Evolutionary conservation across 2,888 invertebrate genomes (phyloP), one percentile per base, ranked within the genome.

Genomic region (Matsumyia berberina): DNA sequence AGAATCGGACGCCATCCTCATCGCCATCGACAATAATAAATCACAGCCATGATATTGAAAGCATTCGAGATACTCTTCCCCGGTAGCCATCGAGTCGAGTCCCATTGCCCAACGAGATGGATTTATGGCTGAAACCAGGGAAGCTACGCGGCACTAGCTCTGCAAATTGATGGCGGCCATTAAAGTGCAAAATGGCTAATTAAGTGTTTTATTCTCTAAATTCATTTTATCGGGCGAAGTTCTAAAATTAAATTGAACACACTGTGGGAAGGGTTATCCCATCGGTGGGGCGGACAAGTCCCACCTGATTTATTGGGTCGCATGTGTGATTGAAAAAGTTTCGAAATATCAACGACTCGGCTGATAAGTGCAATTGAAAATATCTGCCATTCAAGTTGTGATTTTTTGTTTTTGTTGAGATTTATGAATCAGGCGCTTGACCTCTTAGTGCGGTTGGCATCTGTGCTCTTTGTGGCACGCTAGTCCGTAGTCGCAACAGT

Each of bases 121-220:
- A 9, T 29, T 31, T 62, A 35, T 70, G 55, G 58, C 53, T 11
- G 35, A 44, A 66, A 12, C 39, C 29, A 12, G 11, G 42, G 9
- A 5, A 8, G 35, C 6, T 12, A 12, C 19, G 6, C 35, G 2
- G 8, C 9, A 15, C 17, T 46, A 17, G 19, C 15, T 35, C 46
- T 17, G 51, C 49, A 57, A 73, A 79, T 58, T 66, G 15, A 79
- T 73, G 72, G 49, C 66, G 44, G 35, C 79, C 66, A 79, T 79
- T 58, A 79, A 79, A 39, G 58, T 73, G 66, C 62, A 79, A 79
- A 79, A 79, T 79, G 51, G 72, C 66, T 79, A 79, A 73, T 79
- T 79, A 79, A 79, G 64, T 73, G 79, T 53, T 79, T 79, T 73
- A 58, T 66, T 70, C 19, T 55, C 9, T 9, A 46, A 60, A 60